Base-by-base conservation (phyloP, 1,140 invertebrate genomes). In the Laupala kohalensis region DNA sequence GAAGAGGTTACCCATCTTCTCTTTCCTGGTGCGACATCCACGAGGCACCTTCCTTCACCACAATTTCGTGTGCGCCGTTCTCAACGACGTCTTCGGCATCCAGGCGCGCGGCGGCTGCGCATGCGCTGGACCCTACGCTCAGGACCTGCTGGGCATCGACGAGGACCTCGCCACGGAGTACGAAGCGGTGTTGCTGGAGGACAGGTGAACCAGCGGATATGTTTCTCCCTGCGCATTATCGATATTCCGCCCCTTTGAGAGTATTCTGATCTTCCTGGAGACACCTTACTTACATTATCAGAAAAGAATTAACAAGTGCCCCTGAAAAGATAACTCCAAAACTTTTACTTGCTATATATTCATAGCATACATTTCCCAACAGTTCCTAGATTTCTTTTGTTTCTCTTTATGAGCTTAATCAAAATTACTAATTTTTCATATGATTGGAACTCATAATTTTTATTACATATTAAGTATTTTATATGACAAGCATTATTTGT, bases 51-150 rank as follows among this genome's bases (percentile, higher is more conserved):
- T 92, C 77, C 85, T 96, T 0, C 95, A 97, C 80, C 92, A 96
- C 77, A 96, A 96, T 80, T 96, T 93, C 80, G 88, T 96, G 0
- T 90, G 90, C 75, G 89, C 92, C 3, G 83, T 96, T 0, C 84
- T 97, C 4, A 97, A 96, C 77, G 95, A 97, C 78, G 86, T 97
- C 12, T 96, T 95, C 78, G 95, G 95, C 0, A 93, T 97, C 63
- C 94, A 96, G 81, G 90, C 91, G 0, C 84, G 94, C 75, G 91
- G 92, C 9, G 93, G 93, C 1, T 93, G 91, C 82, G 89, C 90
- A 1, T 93, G 91, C 82, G 90, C 91, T 62, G 90, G 92, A 64
- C 89, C 90, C 69, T 96, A 96, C 78, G 91, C 91, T 9, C 89
- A 94, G 80, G 88, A 92, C 80, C 81, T 95, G 12, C 84, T 96